phyloP scores from a whole-genome alignment of 2,113 vertebrate genomes.

The Mobula birostris region DNA sequence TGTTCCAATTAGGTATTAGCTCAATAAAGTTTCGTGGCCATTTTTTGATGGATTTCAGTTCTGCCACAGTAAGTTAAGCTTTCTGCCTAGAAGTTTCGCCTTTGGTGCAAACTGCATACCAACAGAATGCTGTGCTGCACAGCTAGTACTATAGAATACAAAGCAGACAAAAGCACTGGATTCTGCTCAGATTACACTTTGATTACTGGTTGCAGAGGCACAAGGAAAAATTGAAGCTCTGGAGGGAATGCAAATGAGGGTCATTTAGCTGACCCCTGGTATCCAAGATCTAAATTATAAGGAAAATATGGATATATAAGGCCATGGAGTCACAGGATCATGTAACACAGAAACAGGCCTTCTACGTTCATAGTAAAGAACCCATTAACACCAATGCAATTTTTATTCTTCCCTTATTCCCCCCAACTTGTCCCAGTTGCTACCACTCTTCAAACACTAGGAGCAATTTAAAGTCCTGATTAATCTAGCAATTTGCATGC shows the following conservation, averaged over 20 bases:
- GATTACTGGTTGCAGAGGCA: not conserved
- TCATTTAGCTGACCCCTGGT: not conserved
- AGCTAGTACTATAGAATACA: not conserved
- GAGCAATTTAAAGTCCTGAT: too few species aligned
- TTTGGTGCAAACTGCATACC: not conserved
- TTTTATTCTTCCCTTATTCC: too few species aligned
- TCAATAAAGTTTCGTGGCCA: not conserved
- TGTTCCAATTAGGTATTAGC: not conserved
- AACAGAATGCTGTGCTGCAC: not conserved
- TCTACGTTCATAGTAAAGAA: too few species aligned
- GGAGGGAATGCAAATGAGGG: not conserved
- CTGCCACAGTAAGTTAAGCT: not conserved
- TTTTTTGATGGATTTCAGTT: not conserved
- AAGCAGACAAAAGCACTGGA: not conserved
- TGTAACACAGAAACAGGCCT: too few species aligned
- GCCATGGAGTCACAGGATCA: too few species aligned
- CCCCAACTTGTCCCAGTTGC: too few species aligned
- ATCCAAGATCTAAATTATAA: not conserved
- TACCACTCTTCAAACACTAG: too few species aligned
- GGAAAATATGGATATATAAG: not conserved
- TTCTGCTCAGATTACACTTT: not conserved
- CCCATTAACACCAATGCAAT: too few species aligned
- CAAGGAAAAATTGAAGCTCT: not conserved
- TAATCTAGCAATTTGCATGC: too few species aligned
- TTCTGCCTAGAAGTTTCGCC: not conserved